These are phyloP conservation scores for Tichodroma muraria DNA, from an alignment of 2,113 vertebrate genomes.

Conservation along the genomic window DNA sequence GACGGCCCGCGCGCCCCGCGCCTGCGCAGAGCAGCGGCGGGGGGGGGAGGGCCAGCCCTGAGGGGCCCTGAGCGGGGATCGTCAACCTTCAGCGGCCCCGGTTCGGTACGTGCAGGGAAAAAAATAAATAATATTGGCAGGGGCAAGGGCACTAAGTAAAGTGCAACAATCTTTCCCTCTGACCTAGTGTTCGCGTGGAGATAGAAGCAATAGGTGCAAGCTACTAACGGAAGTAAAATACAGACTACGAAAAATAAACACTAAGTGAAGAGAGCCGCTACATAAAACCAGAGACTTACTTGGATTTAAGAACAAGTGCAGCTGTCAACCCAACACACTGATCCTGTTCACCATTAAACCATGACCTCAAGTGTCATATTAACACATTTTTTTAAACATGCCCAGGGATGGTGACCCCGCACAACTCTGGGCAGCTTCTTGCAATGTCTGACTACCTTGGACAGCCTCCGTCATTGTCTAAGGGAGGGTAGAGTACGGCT, in stretches of 20 bases:
- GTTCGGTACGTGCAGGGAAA: accelerated
- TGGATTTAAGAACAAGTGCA: neutral
- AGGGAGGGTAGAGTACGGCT: neutral
- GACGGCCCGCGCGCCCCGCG: neutral
- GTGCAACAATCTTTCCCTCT: neutral
- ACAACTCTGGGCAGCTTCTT: neutral
- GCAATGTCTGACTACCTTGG: no score
- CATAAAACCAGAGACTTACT: neutral
- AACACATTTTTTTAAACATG: neutral
- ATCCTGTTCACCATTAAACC: neutral
- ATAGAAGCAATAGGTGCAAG: no score
- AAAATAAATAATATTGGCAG: accelerated
- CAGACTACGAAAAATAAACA: neutral
- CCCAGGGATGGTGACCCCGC: neutral
- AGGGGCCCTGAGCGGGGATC: no score
- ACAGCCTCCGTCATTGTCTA: neutral
- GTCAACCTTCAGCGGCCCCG: accelerated
- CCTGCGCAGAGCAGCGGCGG: neutral
- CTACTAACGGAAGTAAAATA: neutral
- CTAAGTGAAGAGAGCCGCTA: neutral
- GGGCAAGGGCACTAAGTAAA: accelerated
- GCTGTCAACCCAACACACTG: neutral
- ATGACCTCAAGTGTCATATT: neutral
- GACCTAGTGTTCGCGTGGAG: neutral
- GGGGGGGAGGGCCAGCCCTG: accelerated